Conservation (phyloP, 2,888 invertebrate species). For the Dilophus febrilis region DNA sequence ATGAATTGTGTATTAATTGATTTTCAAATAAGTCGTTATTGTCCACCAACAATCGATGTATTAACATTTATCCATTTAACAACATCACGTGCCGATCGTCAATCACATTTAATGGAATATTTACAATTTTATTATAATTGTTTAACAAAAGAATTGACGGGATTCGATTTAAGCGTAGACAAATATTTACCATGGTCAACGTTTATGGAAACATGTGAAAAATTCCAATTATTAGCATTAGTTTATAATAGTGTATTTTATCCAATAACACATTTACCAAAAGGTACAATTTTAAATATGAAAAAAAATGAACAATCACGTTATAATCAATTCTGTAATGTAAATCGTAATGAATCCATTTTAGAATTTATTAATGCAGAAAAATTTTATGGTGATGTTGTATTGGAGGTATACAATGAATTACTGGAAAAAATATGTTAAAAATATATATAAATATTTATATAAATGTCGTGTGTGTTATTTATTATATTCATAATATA, state of each 20-base stretch:
- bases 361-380: constrained; percentile 22
- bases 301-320: constrained; percentile 21
- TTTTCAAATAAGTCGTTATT: constrained; percentile 24
- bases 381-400: constrained; percentile 18
- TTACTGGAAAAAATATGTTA: constrained; percentile 14
- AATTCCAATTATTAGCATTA: constrained; percentile 22
- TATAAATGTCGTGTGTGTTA: no score
- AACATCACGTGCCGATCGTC: constrained; percentile 13
- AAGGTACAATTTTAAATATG: constrained; percentile 21
- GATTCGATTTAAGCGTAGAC: constrained; percentile 15
- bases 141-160: constrained; percentile 18
- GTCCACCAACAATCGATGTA: constrained; percentile 24
- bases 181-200: constrained; percentile 19
- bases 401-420: constrained; percentile 21
- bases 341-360: constrained; percentile 27
- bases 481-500: no score
- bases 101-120: constrained; percentile 12
- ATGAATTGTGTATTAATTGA: constrained; percentile 22
- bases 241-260: constrained; percentile 24
- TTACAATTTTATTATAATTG: constrained; percentile 15
- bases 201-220: constrained; percentile 23
- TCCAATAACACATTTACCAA: constrained; percentile 24
- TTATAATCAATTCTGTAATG: constrained; percentile 27
- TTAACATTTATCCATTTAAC: constrained; percentile 21
- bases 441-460: no score